Percentiles rank a stretch among this genome's conserved stretches.
Evolutionary conservation across 2,888 invertebrate species (phyloP).

Genomic region (Ceratothoa steindachneri): DNA sequence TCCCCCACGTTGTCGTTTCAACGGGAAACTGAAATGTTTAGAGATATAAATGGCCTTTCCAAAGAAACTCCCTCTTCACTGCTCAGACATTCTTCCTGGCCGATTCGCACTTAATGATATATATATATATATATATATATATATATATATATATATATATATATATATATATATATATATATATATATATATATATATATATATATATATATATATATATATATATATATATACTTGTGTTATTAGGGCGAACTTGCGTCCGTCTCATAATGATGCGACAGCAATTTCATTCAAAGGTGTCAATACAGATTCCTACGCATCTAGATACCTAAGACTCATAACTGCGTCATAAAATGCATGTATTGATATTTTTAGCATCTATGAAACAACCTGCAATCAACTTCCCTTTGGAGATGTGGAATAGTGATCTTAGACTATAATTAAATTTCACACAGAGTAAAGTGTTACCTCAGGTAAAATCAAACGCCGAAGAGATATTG

Average conservation of each 20-base stretch:
- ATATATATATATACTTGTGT: slow-evolving; percentile 11
- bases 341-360: too few species aligned
- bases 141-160: neutral
- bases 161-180: neutral
- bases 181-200: slow-evolving; percentile 4
- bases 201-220: slow-evolving; percentile 19
- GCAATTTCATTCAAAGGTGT: too few species aligned
- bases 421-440: too few species aligned
- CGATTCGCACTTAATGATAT: neutral
- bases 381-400: too few species aligned
- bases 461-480: too few species aligned
- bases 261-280: neutral
- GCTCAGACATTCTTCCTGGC: neutral
- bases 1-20: neutral
- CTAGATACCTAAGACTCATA: too few species aligned
- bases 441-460: too few species aligned
- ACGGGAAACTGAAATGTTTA: neutral
- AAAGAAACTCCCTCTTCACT: neutral
- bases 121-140: neutral
- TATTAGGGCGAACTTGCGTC: too few species aligned
- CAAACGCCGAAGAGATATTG: too few species aligned
- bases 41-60: neutral
- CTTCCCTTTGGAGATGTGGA: too few species aligned
- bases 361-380: too few species aligned
- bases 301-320: too few species aligned